Evolutionary conservation across 2,888 invertebrate genomes (phyloP).

Genomic region (Bombylius discolor): DNA sequence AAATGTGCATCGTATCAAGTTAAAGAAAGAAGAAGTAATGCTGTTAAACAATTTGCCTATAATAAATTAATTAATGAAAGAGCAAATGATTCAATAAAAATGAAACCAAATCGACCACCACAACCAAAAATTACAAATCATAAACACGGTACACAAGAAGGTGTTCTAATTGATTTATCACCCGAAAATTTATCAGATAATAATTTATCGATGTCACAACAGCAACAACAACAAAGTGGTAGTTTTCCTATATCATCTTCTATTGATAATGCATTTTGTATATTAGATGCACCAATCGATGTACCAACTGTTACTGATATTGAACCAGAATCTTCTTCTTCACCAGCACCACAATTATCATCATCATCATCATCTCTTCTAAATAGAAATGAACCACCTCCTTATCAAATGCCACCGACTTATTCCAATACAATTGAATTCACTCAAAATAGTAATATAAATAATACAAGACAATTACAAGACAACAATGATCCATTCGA

Average conservation of each 20-base stretch:
- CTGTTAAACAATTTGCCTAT: conserved; percentile 67
- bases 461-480: conserved; percentile 8
- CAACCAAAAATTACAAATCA: conserved; percentile 24
- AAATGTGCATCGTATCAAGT: conserved; percentile 31
- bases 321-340: conserved; percentile 14
- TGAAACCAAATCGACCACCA: conserved; percentile 37
- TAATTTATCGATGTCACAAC: neutral
- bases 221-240: neutral
- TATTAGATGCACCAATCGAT: conserved; percentile 63
- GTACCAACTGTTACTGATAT: conserved; percentile 39
- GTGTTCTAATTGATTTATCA: conserved; percentile 62
- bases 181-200: conserved; percentile 37
- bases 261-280: conserved; percentile 37
- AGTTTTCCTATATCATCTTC: conserved; percentile 23
- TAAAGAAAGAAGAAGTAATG: conserved; percentile 32
- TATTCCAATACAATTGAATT: conserved; percentile 41
- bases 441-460: conserved; percentile 17
- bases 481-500: conserved; percentile 51
- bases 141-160: conserved; percentile 38
- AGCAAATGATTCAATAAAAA: conserved; percentile 16
- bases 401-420: conserved; percentile 43
- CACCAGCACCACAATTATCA: conserved; percentile 17
- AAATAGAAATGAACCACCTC: conserved; percentile 33
- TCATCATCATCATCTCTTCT: conserved; percentile 16
- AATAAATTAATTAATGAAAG: conserved; percentile 66